A percentile compares a stretch with the other conserved stretches of the same genome.
phyloP scores from a whole-genome alignment of 2,113 vertebrate genomes.

The Psittacula cyanocephala region DNA sequence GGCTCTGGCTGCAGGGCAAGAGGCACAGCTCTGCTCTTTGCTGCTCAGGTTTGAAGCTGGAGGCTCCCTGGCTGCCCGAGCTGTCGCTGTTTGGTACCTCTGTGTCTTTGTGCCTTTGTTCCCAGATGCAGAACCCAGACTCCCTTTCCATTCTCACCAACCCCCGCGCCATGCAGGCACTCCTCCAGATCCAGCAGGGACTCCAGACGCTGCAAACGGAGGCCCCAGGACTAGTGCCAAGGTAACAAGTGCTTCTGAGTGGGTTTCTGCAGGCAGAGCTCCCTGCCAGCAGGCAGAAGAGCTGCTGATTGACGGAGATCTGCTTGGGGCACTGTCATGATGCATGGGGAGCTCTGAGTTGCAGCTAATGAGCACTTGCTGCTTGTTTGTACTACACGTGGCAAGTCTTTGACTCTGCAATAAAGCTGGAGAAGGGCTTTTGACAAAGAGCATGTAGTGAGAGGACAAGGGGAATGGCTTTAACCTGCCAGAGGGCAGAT shows the following conservation, averaged over 20 bases:
- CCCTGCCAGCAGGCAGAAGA: neutral
- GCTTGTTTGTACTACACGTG: neutral
- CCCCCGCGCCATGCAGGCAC: slow-evolving; percentile 95
- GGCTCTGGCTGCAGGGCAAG: neutral
- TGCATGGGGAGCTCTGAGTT: neutral
- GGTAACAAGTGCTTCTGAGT: slow-evolving; percentile 48
- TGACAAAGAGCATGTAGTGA: neutral
- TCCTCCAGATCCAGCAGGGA: slow-evolving; percentile 98
- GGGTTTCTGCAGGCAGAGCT: neutral
- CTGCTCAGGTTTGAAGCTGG: neutral
- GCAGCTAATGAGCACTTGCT: neutral
- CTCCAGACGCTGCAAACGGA: slow-evolving; percentile 95
- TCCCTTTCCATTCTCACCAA: slow-evolving; percentile 95
- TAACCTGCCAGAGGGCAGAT: neutral
- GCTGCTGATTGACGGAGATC: neutral
- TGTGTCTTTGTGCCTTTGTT: neutral
- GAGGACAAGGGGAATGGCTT: neutral
- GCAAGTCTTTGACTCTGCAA: neutral
- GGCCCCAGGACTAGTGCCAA: slow-evolving; percentile 94
- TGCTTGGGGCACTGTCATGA: neutral
- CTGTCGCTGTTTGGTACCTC: neutral
- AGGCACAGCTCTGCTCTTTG: neutral
- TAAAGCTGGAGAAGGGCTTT: neutral
- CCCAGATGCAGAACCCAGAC: slow-evolving; percentile 98
- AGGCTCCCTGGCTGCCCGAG: neutral